Evolutionary conservation across 2,888 invertebrate genomes (phyloP), one percentile per base, ranked within the genome.

Genomic region (Rotaria macrura): DNA sequence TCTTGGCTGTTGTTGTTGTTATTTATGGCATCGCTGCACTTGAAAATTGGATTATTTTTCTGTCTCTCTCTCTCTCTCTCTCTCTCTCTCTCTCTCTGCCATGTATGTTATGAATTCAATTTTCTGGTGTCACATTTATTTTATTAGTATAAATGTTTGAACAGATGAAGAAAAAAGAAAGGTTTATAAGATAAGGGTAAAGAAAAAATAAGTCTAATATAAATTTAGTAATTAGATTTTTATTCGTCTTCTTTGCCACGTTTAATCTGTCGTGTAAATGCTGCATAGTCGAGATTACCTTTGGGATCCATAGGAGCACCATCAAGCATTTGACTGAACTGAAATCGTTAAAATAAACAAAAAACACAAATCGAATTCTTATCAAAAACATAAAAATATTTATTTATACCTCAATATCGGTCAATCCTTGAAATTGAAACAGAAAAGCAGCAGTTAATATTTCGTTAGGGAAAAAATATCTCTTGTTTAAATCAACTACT

Each of bases 231-330:
- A 79, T 9, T 29, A 25, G 3, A 40, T 57, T 43, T 79, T 84
- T 86, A 86, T 86, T 86, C 86, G 49, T 91, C 91, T 86, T 92
- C 91, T 87, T 91, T 91, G 87, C 92, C 92, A 87, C 92, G 91
- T 90, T 92, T 92, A 88, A 92, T 91, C 87, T 91, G 89, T 84
- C 89, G 89, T 85, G 91, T 91, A 88, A 92, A 92, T 85, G 90
- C 91, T 87, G 90, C 89, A 89, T 92, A 92, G 89, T 92, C 92
- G 87, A 92, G 89, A 88, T 90, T 89, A 88, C 92, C 92, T 85
- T 86, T 85, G 23, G 55, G 85, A 85, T 86, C 86, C 17, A 85
- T 34, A 79, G 85, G 86, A 29, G 86, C 86, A 40, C 84, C 85
- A n/a, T 85, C 65, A 34, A 85, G 40, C 65, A 85, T 85, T 65